Base-by-base conservation (phyloP, 1,140 invertebrate genomes). In the Monomorium pharaonis region DNA sequence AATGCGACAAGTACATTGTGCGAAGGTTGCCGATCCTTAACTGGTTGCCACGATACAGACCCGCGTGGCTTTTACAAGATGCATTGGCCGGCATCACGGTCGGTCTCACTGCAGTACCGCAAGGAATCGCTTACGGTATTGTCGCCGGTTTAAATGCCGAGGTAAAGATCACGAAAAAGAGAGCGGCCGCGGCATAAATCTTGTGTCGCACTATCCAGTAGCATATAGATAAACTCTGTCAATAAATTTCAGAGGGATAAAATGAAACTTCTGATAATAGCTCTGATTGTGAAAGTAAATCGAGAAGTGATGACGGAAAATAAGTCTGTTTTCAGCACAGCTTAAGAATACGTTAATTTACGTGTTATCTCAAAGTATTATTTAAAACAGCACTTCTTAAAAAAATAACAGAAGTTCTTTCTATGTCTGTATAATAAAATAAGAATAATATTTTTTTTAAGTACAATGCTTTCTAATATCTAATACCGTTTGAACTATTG, bases 51-150 rank as follows among this genome's bases (percentile, higher is more conserved):
- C 94, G 94, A n/a, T 98, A 98, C 90, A 96, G 94, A 74, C 44
- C 92, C 9, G 90, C 94, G 14, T 96, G 95, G 92, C 90, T 97
- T 2, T 85, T 97, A 0, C 96, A 97, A 75, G 98, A 98, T 93
- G 88, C 96, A n/a, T 96, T 98, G 44, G 98, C 98, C 65, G 98
- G 98, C 1, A 95, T 98, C 51, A 98, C 98, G 1, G 98, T 98
- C 0, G 97, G 96, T 10, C 95, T 98, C 4, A 98, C 98, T 0
- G 97, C 98, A 0, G 97, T 98, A 87, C 98, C 98, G 1, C 98
- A 98, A 94, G 97, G 97, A 3, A 97, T 98, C 51, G 98, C 98
- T 5, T 98, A 98, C 92, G 98, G 97, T 9, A 95, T 96, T 7
- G 96, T 98, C 3, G 98, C 98, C 42, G 97, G 97, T 30, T 91